These are phyloP conservation scores for Erpornis zantholeuca DNA, from an alignment of 2,113 vertebrate species.

Conservation along the genomic window DNA sequence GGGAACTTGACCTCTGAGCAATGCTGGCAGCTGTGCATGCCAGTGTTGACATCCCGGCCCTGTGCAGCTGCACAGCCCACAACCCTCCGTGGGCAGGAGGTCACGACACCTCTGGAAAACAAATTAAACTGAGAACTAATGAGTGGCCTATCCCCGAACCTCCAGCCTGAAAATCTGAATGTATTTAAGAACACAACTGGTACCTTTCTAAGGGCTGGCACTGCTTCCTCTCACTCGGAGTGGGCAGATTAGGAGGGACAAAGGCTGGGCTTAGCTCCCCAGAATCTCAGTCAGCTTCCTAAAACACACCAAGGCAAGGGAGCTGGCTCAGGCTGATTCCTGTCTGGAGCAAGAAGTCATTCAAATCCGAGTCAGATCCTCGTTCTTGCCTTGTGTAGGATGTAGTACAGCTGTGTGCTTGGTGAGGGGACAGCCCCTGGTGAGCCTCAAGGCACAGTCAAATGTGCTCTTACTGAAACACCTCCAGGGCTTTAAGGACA, in stretches of 20 bases:
- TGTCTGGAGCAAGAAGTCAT: not conserved
- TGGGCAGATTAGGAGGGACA: not conserved
- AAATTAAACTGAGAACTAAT: too few species aligned
- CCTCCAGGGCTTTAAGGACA: not conserved
- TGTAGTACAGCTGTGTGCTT: not conserved
- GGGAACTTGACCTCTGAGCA: conserved; percentile 29
- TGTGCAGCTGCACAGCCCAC: not conserved
- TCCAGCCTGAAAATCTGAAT: not conserved
- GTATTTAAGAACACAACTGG: not conserved
- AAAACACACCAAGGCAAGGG: not conserved
- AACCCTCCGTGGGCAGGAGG: not conserved
- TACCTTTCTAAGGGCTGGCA: not conserved
- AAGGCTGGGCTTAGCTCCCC: not conserved
- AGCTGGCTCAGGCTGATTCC: not conserved
- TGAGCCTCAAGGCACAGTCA: not conserved
- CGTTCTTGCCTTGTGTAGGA: not conserved
- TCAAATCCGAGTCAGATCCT: not conserved
- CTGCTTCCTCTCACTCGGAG: not conserved
- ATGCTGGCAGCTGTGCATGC: conserved; percentile 17
- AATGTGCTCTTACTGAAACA: not conserved
- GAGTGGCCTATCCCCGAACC: not conserved
- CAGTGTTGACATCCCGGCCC: not conserved
- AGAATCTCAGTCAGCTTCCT: not conserved
- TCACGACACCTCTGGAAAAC: not conserved
- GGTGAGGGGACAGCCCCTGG: not conserved